phyloP scores from a whole-genome alignment of 1,140 invertebrate species.

The Agrypnia vestita region DNA sequence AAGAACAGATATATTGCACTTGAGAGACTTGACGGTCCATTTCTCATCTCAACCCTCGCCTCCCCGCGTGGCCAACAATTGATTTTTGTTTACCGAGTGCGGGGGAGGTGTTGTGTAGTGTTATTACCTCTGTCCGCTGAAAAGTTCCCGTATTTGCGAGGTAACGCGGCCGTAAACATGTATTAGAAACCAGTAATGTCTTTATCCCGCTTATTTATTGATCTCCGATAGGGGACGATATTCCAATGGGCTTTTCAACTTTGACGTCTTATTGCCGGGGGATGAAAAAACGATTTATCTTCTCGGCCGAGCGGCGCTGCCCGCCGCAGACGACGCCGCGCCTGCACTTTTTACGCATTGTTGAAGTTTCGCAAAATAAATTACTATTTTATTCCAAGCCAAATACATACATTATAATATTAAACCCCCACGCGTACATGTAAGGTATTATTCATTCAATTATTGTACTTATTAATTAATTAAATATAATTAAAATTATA shows the following conservation, averaged over 20 bases:
- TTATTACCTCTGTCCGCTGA: slow-evolving; percentile 10
- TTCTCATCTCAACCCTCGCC: slow-evolving; percentile 46
- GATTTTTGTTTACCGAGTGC: slow-evolving; percentile 49
- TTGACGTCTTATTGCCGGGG: slow-evolving; percentile 48
- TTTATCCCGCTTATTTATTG: slow-evolving; percentile 49
- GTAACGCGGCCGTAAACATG: slow-evolving; percentile 43
- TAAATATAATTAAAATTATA: no score
- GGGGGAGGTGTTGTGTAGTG: slow-evolving; percentile 10
- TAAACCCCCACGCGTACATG: no score
- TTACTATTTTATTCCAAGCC: no score
- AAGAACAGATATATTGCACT: slow-evolving; percentile 38
- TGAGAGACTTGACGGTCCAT: slow-evolving; percentile 48
- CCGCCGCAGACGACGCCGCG: slow-evolving; percentile 22
- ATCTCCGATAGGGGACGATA: slow-evolving; percentile 42
- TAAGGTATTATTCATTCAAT: no score
- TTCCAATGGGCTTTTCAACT: slow-evolving; percentile 50
- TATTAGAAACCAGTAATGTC: slow-evolving; percentile 50
- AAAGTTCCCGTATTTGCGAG: slow-evolving; percentile 36
- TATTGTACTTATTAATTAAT: no score
- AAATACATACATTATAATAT: no score
- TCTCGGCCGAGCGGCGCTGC: neutral
- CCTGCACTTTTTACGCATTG: slow-evolving; percentile 37
- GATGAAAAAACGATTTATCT: slow-evolving; percentile 54
- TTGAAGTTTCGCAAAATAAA: slow-evolving; percentile 8
- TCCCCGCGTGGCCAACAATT: slow-evolving; percentile 34